phyloP scores from a whole-genome alignment of 1,140 invertebrate species.

The Drosophila guanche region DNA sequence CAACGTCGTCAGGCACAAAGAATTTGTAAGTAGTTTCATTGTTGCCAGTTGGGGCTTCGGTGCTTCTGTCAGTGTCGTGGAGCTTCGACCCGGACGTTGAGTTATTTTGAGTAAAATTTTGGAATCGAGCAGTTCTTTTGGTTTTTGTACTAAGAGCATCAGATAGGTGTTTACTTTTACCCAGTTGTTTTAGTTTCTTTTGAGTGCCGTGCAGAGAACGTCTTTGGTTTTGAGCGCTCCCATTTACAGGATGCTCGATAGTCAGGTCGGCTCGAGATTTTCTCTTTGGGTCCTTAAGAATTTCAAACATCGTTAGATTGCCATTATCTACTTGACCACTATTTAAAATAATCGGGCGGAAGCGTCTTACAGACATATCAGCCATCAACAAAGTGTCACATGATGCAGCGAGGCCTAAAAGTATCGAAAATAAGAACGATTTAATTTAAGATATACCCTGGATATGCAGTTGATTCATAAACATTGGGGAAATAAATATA shows the following conservation, averaged over 20 bases:
- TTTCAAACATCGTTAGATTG: slow-evolving; percentile 57
- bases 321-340: slow-evolving; percentile 61
- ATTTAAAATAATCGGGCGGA: slow-evolving; percentile 69
- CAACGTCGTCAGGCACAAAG: slow-evolving; percentile 79
- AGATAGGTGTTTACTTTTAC: not conserved
- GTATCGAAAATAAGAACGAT: not conserved
- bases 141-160: slow-evolving; percentile 11
- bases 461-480: no score
- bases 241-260: not conserved
- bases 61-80: slow-evolving; percentile 7
- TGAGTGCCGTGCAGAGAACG: slow-evolving; percentile 41
- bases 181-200: slow-evolving; percentile 5
- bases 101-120: slow-evolving; percentile 19
- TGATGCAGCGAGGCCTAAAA: slow-evolving; percentile 84
- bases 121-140: slow-evolving; percentile 15
- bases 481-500: no score
- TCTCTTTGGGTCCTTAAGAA: slow-evolving; percentile 14
- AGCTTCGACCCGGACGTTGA: slow-evolving; percentile 15
- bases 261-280: slow-evolving; percentile 13
- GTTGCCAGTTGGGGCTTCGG: slow-evolving; percentile 44
- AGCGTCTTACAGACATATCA: slow-evolving; percentile 74
- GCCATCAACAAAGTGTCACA: slow-evolving; percentile 83
- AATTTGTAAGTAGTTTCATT: slow-evolving; percentile 83
- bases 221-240: slow-evolving; percentile 2
- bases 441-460: no score